Percentiles rank a stretch among this genome's conserved stretches.
phyloP scores from a whole-genome alignment of 35 echinoderm and acorn worm genomes.

The Anneissia japonica region DNA sequence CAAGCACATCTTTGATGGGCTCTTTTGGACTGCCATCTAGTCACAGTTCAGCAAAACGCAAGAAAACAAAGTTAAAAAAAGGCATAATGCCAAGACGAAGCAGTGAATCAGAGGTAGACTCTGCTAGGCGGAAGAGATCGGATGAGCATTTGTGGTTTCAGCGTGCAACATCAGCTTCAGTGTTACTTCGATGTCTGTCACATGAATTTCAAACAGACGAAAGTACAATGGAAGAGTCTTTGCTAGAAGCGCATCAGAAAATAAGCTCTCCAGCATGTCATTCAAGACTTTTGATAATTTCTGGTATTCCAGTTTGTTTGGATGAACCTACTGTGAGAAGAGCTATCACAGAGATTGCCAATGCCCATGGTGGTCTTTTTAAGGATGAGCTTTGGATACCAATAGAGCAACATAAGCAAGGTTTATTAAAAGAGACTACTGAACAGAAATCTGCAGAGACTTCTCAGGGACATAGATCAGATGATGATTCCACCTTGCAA shows the following conservation, averaged over 20 bases:
- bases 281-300: slow-evolving; percentile 51
- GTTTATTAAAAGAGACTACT: neutral
- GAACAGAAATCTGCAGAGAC: neutral
- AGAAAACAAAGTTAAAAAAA: slow-evolving; percentile 51
- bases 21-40: neutral
- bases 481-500: neutral
- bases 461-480: neutral
- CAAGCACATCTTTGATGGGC: slow-evolving; percentile 19
- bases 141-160: slow-evolving; percentile 61
- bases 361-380: slow-evolving; percentile 55
- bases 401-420: neutral
- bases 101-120: slow-evolving; percentile 26
- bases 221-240: slow-evolving; percentile 38
- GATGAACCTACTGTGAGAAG: slow-evolving; percentile 44
- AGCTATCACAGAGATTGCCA: slow-evolving; percentile 47
- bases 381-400: slow-evolving; percentile 67
- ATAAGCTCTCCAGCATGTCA: slow-evolving; percentile 26
- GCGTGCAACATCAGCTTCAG: slow-evolving; percentile 41
- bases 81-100: slow-evolving; percentile 33
- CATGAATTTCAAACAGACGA: slow-evolving; percentile 27
- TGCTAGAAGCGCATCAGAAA: slow-evolving; percentile 57
- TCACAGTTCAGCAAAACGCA: slow-evolving; percentile 30
- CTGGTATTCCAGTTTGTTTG: slow-evolving; percentile 56
- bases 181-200: slow-evolving; percentile 49
- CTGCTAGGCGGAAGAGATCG: slow-evolving; percentile 57